These are phyloP conservation scores for Marronus borbonicus DNA, from an alignment of 2,888 invertebrate species.

Conservation along the genomic window DNA sequence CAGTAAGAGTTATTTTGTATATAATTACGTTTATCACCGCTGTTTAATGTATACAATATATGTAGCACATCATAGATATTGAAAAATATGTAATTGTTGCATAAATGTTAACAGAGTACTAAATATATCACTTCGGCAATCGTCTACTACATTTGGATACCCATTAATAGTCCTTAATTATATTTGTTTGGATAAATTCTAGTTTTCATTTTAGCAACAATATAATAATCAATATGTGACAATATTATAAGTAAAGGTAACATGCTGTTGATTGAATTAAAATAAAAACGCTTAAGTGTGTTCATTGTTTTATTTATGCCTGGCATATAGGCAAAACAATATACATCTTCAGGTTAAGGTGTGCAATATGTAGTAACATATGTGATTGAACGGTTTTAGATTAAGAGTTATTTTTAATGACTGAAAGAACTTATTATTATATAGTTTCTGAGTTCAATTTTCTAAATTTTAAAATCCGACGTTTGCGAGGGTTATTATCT, in stretches of 20 bases:
- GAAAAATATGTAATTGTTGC: slow-evolving; percentile 55
- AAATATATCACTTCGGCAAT: slow-evolving; percentile 19
- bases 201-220: slow-evolving; percentile 60
- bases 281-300: slow-evolving; percentile 64
- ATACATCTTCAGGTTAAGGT: slow-evolving; percentile 6
- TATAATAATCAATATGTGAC: slow-evolving; percentile 68
- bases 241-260: slow-evolving; percentile 64
- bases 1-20: slow-evolving; percentile 44
- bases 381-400: too few relatives aligned
- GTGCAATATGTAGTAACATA: too few relatives aligned
- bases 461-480: too few relatives aligned
- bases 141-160: slow-evolving; percentile 30
- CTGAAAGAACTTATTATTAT: too few relatives aligned
- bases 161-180: slow-evolving; percentile 38
- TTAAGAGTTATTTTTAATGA: too few relatives aligned
- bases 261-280: slow-evolving; percentile 66
- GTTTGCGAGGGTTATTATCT: too few relatives aligned
- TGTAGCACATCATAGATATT: slow-evolving; percentile 53
- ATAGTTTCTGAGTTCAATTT: too few relatives aligned
- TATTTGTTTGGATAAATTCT: slow-evolving; percentile 34
- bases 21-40: slow-evolving; percentile 51
- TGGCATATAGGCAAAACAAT: slow-evolving; percentile 12
- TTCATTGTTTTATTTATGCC: slow-evolving; percentile 53
- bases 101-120: slow-evolving; percentile 54
- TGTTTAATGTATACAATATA: slow-evolving; percentile 50